Evolutionary conservation across 2,888 invertebrate species (phyloP).

Genomic region (Augiades crinisus): DNA sequence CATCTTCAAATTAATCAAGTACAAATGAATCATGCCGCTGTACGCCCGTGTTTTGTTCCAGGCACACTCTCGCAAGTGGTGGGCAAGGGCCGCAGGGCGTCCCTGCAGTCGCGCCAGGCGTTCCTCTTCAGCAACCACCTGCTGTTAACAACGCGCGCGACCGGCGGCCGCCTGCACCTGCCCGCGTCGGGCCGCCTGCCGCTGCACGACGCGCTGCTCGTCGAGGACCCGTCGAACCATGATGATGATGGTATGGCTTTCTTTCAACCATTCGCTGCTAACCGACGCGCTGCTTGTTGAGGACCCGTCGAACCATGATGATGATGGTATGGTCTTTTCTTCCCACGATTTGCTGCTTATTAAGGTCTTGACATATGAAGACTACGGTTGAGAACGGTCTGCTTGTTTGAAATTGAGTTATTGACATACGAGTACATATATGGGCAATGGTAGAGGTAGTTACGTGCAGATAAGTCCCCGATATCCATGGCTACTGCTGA

Average conservation of each 20-base stretch:
- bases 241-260: constrained; percentile 84
- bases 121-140: constrained; percentile 96
- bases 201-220: constrained; percentile 90
- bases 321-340: constrained; percentile 80
- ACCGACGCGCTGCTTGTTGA: constrained; percentile 93
- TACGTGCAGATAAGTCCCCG: no score
- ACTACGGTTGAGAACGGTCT: no score
- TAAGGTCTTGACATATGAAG: no score
- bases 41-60: constrained; percentile 45
- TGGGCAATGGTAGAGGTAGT: no score
- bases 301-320: constrained; percentile 87
- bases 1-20: no score
- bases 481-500: no score
- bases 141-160: constrained; percentile 90
- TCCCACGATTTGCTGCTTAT: constrained; percentile 77
- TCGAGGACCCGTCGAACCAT: constrained; percentile 89
- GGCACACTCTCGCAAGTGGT: constrained; percentile 90
- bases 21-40: no score
- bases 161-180: constrained; percentile 92
- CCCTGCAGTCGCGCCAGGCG: constrained; percentile 85
- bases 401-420: no score
- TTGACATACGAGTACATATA: no score
- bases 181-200: constrained; percentile 92
- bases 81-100: constrained; percentile 73
- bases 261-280: constrained; percentile 74